These are phyloP conservation scores for Andrena praecox DNA, from an alignment of 2,888 invertebrate species.

Conservation along the genomic window DNA sequence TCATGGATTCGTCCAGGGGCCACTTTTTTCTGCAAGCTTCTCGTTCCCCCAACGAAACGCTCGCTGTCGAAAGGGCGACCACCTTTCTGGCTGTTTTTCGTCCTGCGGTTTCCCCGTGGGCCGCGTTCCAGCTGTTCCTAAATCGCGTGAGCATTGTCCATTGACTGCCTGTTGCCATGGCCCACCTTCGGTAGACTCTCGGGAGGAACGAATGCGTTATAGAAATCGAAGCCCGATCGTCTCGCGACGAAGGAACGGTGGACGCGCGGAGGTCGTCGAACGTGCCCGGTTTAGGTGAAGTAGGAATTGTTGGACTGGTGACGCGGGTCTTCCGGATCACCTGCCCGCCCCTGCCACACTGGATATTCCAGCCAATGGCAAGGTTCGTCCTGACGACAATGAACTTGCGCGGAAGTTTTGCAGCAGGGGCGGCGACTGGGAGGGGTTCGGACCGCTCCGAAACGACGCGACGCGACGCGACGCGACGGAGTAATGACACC, in stretches of 20 bases:
- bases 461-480: conserved; percentile 24
- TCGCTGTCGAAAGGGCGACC: conserved; percentile 2
- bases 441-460: conserved; percentile 47
- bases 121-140: conserved; percentile 44
- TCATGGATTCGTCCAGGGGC: background rate
- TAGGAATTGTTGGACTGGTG: conserved; percentile 5
- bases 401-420: conserved; percentile 68
- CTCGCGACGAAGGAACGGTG: too few relatives aligned
- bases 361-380: conserved; percentile 55
- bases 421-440: conserved; percentile 45
- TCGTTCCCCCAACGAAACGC: too few relatives aligned
- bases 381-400: conserved; percentile 69
- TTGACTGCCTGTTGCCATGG: background rate
- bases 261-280: too few relatives aligned
- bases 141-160: background rate
- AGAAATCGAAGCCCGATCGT: too few relatives aligned
- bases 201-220: background rate
- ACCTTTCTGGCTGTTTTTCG: conserved; percentile 42
- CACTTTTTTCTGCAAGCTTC: too few relatives aligned
- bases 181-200: background rate
- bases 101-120: conserved; percentile 38
- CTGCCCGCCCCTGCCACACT: conserved; percentile 38
- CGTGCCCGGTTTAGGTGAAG: background rate
- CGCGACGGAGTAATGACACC: conserved; percentile 62
- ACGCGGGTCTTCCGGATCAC: conserved; percentile 53